Conservation (phyloP, 2,888 invertebrate species). For the Aporophyla nigra region DNA sequence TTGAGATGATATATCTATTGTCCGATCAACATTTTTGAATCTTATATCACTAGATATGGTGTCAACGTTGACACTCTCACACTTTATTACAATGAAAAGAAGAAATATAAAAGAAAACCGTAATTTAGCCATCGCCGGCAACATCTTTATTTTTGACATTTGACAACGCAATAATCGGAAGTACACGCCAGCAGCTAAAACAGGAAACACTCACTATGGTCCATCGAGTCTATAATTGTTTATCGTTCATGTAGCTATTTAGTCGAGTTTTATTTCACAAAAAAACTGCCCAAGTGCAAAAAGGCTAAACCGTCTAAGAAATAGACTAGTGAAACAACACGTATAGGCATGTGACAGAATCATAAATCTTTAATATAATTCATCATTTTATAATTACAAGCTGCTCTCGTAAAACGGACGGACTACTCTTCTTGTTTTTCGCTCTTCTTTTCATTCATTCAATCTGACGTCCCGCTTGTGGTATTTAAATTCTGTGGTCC, state of each 20-base stretch:
- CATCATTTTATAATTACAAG: no score
- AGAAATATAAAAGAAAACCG: slow-evolving; percentile 81
- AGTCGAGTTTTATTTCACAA: slow-evolving; percentile 26
- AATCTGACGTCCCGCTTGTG: background rate
- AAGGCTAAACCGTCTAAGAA: background rate
- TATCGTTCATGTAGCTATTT: background rate
- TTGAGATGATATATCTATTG: slow-evolving; percentile 96
- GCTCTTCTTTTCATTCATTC: background rate
- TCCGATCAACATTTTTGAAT: slow-evolving; percentile 95
- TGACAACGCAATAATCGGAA: slow-evolving; percentile 85
- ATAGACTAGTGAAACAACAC: background rate
- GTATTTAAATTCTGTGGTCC: background rate
- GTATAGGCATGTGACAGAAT: background rate
- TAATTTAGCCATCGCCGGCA: slow-evolving; percentile 86
- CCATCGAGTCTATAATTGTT: background rate
- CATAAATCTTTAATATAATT: background rate
- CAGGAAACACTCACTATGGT: slow-evolving; percentile 65
- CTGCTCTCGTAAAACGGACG: no score
- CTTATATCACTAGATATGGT: slow-evolving; percentile 91
- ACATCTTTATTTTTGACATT: slow-evolving; percentile 77
- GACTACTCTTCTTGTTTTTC: no score
- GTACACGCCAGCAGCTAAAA: slow-evolving; percentile 84
- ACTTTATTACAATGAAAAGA: slow-evolving; percentile 76
- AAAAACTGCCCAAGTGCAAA: background rate
- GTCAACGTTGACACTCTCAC: slow-evolving; percentile 82